Evolutionary conservation across 1,140 invertebrate genomes (phyloP).

Genomic region (Drosophila kurseongensis): DNA sequence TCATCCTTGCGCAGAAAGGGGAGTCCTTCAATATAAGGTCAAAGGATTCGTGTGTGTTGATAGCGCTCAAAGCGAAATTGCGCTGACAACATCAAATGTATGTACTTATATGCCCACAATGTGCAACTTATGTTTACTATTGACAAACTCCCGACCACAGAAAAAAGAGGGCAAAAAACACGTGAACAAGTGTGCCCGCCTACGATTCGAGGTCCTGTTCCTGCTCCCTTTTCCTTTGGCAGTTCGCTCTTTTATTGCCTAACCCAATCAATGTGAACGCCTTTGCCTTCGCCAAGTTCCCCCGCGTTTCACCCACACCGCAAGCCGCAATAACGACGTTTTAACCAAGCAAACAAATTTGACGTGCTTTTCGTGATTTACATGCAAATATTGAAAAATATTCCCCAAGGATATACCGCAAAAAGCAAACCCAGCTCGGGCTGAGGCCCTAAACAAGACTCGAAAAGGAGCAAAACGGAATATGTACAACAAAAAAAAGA

Average conservation of each 20-base stretch:
- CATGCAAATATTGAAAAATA: conserved; percentile 84
- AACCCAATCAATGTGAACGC: conserved; percentile 78
- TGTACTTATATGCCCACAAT: conserved; percentile 45
- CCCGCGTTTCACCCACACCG: conserved; percentile 19
- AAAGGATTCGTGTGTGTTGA: conserved; percentile 66
- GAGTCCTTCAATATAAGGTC: conserved; percentile 37
- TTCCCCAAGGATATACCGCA: conserved; percentile 82
- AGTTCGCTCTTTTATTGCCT: conserved; percentile 64
- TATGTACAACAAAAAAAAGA: conserved; percentile 16
- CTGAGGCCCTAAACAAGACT: conserved; percentile 52
- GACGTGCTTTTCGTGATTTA: conserved; percentile 84
- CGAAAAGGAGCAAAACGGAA: conserved; percentile 35
- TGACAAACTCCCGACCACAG: conserved; percentile 57
- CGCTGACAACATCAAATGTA: conserved; percentile 72
- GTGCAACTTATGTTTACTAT: conserved; percentile 82
- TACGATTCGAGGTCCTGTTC: conserved; percentile 19
- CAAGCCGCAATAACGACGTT: conserved; percentile 79
- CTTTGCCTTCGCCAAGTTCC: conserved; percentile 43
- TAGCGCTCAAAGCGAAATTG: conserved; percentile 52
- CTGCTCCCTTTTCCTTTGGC: conserved; percentile 18
- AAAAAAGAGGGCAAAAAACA: conserved; percentile 11
- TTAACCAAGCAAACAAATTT: conserved; percentile 83
- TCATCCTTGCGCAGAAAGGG: background rate
- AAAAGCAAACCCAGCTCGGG: conserved; percentile 64
- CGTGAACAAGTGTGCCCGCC: conserved; percentile 44